Base-by-base conservation (phyloP, 2,888 invertebrate genomes). In the Hybos culiciformis region DNA sequence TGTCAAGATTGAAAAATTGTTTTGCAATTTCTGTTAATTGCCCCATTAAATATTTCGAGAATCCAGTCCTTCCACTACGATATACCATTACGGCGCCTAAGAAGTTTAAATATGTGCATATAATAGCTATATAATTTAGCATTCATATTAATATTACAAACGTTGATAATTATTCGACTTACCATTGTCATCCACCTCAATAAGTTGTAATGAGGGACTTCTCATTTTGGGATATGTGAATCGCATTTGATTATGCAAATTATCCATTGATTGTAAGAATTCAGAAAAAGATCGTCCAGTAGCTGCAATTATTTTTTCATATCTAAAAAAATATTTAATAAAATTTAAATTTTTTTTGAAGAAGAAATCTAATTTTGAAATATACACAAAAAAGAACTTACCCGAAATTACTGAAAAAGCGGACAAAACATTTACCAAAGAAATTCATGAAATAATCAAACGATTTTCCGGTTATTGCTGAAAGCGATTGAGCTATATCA, bases 191-290 rank as follows among this genome's bases (percentile, higher is more conserved):
- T 91, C 90, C 51, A 88, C 82, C 44, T 82, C 76, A 1, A 85
- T 83, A 49, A 92, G 74, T 62, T 88, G 88, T 83, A 93, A 92
- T 39, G 88, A 88, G 0, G 93, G 93, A 47, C 87, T 87, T 56
- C 85, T 83, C 86, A 94, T 88, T 64, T 85, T 84, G 0, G 91
- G 92, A 63, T 90, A 93, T 6, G 91, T 87, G 62, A 90, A 87
- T 44, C 87, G 72, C 79, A 92, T 91, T 55, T 87, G 85, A 53
- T 87, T 78, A 62, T 92, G 92, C 48, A 93, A 83, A 60, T 87
- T 91, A 66, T 93, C 92, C 42, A 92, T 87, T 11, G 83, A 90
- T 60, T 88, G 83, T 43, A 92, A 72, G 59, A 92, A 92, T 53
- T 92, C 91, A 54, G 88, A 81, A 67, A 88, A 92, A 62, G 84